These are phyloP conservation scores for Austrofundulus limnaeus DNA, from an alignment of 2,113 vertebrate genomes.

Conservation along the genomic window DNA sequence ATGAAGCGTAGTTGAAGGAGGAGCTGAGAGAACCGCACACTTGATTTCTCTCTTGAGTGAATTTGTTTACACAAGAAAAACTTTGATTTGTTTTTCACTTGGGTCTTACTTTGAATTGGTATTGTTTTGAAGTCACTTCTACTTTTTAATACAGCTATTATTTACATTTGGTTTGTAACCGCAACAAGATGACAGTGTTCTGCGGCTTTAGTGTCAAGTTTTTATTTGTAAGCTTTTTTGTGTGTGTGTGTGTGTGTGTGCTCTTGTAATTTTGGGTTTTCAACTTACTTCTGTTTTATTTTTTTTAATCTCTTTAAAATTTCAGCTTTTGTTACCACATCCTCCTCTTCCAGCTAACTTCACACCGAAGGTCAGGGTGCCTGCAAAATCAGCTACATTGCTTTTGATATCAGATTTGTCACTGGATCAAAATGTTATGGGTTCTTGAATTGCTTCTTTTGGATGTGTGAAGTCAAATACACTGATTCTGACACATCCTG, in stretches of 20 bases:
- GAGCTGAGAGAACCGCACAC: slow-evolving; percentile 64
- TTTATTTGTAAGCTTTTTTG: slow-evolving; percentile 37
- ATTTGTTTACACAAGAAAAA: slow-evolving; percentile 95
- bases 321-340: slow-evolving; percentile 55
- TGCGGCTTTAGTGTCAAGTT: slow-evolving; percentile 29
- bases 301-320: slow-evolving; percentile 33
- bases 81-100: slow-evolving; percentile 75
- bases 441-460: slow-evolving; percentile 44
- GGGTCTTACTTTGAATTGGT: slow-evolving; percentile 68
- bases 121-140: slow-evolving; percentile 70
- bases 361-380: slow-evolving; percentile 45
- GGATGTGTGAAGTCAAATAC: slow-evolving; percentile 53
- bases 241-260: no score
- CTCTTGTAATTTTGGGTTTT: slow-evolving; percentile 26
- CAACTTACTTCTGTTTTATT: slow-evolving; percentile 6
- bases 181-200: slow-evolving; percentile 49
- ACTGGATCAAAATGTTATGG: slow-evolving; percentile 62
- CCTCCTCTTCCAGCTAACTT: slow-evolving; percentile 48
- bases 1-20: slow-evolving; percentile 44
- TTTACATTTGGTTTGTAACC: slow-evolving; percentile 46
- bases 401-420: slow-evolving; percentile 38
- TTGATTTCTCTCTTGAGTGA: slow-evolving; percentile 73
- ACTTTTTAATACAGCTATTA: slow-evolving; percentile 63
- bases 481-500: slow-evolving; percentile 60
- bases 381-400: slow-evolving; percentile 56